Evolutionary conservation across 2,888 invertebrate genomes (phyloP), one percentile per base, ranked within the genome.

Genomic region (Scotopteryx bipunctaria): DNA sequence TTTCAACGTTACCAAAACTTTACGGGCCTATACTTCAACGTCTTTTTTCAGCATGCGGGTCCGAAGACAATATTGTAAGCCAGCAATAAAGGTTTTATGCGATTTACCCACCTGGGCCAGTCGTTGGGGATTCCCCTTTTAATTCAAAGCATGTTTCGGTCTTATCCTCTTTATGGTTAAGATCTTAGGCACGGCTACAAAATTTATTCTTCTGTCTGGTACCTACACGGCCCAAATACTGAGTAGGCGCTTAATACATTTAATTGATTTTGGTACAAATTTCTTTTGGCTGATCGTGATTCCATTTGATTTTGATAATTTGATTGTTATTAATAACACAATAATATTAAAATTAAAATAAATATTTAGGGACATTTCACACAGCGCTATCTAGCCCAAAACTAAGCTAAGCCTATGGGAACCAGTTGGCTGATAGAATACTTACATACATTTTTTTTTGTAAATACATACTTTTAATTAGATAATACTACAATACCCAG

Each of bases 11-110:
- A 11, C 46, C 23, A 9, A 23, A 33, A 31, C 5, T 48, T 41
- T 29, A 42, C 23, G 29, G 35, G 1, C 11, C 13, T 21, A 32
- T 42, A 32, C 40, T 19, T 33, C 15, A 35, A 13, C 25, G 9
- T 23, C 31, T 50, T n/a, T 36, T 46, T 47, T 44, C 53, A 38
- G 32, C 51, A 48, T 40, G 51, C 31, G 31, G 21, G 37, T 42
- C 60, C 59, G 59, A 66, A 58, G 38, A 41, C 44, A 61, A 64
- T 54, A 61, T 40, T 32, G 19, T 36, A 47, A 50, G 48, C 45
- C 17, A 59, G 36, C 53, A 59, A 67, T 66, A 69, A 70, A 69
- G 55, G 40, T 69, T 72, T 71, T 69, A 73, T 61, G 62, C 58
- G 58, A 46, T 58, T 49, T 50, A 50, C 59, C 59, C 64, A 67